Percentiles rank a stretch among this genome's conserved stretches.
Evolutionary conservation across 2,797 vertebrate genomes (phyloP).

Genomic region (Psittacula echo): DNA sequence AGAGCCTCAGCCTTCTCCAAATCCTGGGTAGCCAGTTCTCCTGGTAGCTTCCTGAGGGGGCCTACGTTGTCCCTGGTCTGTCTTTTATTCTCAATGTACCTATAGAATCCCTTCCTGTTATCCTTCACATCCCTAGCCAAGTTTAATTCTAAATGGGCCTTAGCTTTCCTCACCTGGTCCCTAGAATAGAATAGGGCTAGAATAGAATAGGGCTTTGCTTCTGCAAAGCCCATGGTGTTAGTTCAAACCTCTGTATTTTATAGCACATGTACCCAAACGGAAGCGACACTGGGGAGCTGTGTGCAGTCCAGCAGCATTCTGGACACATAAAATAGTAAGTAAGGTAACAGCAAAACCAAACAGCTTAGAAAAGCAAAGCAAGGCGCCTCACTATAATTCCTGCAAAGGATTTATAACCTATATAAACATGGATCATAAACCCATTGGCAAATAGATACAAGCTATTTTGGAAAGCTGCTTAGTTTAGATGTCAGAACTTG

Average conservation of each 20-base stretch:
- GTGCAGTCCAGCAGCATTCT: not conserved
- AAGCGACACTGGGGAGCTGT: not conserved
- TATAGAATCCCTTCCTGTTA: too few species aligned
- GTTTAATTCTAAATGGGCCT: too few species aligned
- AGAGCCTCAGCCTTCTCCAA: too few species aligned
- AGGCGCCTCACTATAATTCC: conserved; percentile 36
- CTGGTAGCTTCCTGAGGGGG: too few species aligned
- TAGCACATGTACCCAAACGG: not conserved
- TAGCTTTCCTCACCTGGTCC: too few species aligned
- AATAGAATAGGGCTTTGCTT: not conserved
- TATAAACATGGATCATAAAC: conserved; percentile 73
- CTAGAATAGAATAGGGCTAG: too few species aligned
- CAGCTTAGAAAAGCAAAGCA: conserved; percentile 67
- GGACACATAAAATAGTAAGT: conserved; percentile 46
- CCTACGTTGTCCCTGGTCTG: too few species aligned
- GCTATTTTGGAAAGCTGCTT: conserved; percentile 61
- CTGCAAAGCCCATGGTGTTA: not conserved
- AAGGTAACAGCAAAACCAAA: conserved; percentile 70
- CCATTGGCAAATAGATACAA: conserved; percentile 69
- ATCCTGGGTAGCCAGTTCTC: too few species aligned
- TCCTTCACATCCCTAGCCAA: too few species aligned
- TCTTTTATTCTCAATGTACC: too few species aligned
- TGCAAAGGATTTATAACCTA: conserved; percentile 70
- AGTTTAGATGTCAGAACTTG: conserved; percentile 43
- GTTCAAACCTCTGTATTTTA: not conserved